Evolutionary conservation across 2,113 vertebrate genomes (phyloP).

Genomic region (Abramis brama): DNA sequence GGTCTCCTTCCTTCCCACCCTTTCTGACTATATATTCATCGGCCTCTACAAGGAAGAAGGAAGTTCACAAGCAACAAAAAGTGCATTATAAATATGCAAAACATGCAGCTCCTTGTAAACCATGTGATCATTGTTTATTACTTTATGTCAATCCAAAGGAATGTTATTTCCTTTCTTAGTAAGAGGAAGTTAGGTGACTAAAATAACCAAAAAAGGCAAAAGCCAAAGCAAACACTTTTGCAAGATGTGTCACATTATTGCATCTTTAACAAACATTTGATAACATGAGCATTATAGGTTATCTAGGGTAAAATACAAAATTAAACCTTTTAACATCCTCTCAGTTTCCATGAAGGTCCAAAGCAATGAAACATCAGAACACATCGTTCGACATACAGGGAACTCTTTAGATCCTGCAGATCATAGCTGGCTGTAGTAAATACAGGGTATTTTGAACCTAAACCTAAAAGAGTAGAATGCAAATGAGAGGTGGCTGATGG

Average conservation of each 20-base stretch:
- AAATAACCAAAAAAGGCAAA: not conserved
- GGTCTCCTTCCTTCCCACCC: not conserved
- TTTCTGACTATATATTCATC: not conserved
- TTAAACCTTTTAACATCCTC: not conserved
- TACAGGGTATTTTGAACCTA: not conserved
- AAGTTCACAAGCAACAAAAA: constrained; percentile 39
- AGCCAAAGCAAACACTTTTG: not conserved
- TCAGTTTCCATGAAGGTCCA: not conserved
- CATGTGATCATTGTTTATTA: constrained; percentile 25
- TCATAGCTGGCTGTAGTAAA: not conserved
- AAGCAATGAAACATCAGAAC: not conserved
- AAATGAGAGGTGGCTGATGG: not conserved
- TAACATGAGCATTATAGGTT: no score
- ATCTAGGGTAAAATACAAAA: not conserved
- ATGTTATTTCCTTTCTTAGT: constrained; percentile 14
- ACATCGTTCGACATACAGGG: not conserved
- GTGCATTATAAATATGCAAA: constrained; percentile 29
- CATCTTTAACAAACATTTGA: not conserved
- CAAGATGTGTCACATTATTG: not conserved
- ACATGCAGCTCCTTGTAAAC: constrained; percentile 11
- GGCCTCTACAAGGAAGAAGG: constrained; percentile 40
- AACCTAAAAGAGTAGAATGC: not conserved
- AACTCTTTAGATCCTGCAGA: not conserved
- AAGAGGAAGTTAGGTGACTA: constrained; percentile 12
- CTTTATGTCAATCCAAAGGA: not conserved